Evolutionary conservation across 2,797 vertebrate genomes (phyloP), one percentile per base, ranked within the genome.

Genomic region (Philypnodon macrostomus): DNA sequence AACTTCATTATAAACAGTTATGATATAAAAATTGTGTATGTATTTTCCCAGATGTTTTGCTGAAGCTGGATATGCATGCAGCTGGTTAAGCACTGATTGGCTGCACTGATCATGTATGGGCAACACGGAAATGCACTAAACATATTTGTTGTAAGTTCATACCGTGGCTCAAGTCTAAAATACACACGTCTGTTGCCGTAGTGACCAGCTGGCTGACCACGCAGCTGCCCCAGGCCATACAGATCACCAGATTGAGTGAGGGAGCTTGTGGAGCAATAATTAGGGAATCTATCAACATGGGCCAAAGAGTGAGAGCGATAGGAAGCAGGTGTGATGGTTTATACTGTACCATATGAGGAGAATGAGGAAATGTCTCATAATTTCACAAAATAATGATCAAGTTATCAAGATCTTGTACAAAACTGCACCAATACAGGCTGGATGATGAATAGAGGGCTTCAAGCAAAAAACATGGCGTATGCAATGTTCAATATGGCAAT

Each of bases 251-350:
- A 70, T 76, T 67, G 70, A 41, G 7, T 72, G 72, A 62, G 5
- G 29, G 51, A 61, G 55, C 74, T 71, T 47, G 68, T 66, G 26
- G 75, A 69, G 80, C 48, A 3, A 0, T 80, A 81, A 79, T 79
- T 72, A 74, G 76, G 64, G 60, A 76, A 78, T 84, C 75, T 69
- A 84, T 83, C 79, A 86, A 77, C 78, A 78, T 51, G 26, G 39
- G 69, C 23, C 52, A 46, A 38, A 59, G 62, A 51, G 67, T 81
- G 58, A 33, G 30, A 3, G 4, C 64, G 53, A 48, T 45, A 58
- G 65, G 57, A 67, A 53, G 60, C 83, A 85, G 83, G 79, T 84
- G 81, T 26, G 16, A 67, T 16, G 33, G 40, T 58, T 47, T 21
- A 46, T 36, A 37, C 42, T 29, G 2, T 37, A 12, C 35, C 26